These are phyloP conservation scores for Triplophysa dalaica DNA, from an alignment of 2,113 vertebrate genomes.

Conservation along the genomic window DNA sequence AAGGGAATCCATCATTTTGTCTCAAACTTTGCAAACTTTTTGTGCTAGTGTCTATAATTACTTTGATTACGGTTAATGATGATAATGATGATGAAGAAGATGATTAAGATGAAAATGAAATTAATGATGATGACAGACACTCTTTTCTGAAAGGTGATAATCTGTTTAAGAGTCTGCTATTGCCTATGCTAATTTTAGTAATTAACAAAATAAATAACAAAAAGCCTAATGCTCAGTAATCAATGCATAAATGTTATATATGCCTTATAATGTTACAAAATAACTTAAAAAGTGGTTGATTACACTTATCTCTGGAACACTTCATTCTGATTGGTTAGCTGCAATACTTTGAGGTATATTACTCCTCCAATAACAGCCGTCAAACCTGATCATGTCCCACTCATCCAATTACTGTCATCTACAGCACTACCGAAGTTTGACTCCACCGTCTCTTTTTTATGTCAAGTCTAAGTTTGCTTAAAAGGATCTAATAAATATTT, in stretches of 20 bases:
- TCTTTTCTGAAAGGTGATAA: conserved; percentile 11
- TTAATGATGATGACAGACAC: background rate
- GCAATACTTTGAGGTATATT: no score
- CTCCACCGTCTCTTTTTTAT: no score
- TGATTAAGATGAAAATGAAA: conserved; percentile 9
- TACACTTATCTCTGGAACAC: no score
- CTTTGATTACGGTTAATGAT: conserved; percentile 9
- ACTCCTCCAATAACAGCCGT: no score
- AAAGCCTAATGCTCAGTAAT: background rate
- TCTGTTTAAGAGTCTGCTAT: background rate
- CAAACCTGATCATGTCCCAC: no score
- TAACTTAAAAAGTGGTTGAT: background rate
- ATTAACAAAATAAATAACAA: background rate
- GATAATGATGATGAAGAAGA: background rate
- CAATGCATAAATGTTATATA: background rate
- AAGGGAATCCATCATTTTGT: background rate
- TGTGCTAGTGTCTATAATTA: background rate
- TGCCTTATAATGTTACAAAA: background rate
- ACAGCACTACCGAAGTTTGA: no score
- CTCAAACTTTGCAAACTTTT: background rate
- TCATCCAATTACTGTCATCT: no score
- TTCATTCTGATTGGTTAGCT: no score
- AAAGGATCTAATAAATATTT: no score
- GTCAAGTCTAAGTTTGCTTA: no score
- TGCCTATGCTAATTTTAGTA: background rate